Conservation (phyloP, 1,140 invertebrate genomes). For the Trachymyrmex septentrionalis region DNA sequence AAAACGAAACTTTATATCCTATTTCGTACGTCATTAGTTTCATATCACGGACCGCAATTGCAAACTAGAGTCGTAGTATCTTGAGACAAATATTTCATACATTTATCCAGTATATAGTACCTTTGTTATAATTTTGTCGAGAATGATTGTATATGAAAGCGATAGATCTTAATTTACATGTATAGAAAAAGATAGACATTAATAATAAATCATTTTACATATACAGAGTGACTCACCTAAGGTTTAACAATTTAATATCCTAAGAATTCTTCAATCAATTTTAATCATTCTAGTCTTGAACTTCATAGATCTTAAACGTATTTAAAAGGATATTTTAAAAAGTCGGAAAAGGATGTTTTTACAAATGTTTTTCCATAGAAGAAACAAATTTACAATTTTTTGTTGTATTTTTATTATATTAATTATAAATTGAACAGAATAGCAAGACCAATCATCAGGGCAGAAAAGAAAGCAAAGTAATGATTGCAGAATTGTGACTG, state of each 20-base stretch:
- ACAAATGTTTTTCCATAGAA: no score
- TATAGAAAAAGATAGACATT: slow-evolving; percentile 69
- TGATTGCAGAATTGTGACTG: no score
- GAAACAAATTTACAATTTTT: no score
- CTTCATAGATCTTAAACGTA: neutral
- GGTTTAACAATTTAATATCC: neutral
- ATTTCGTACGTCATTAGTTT: neutral
- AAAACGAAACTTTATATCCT: neutral
- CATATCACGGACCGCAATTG: neutral
- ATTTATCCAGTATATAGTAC: neutral
- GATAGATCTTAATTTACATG: slow-evolving; percentile 65
- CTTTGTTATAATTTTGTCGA: slow-evolving; percentile 48
- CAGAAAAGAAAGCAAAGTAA: no score
- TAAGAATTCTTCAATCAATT: neutral
- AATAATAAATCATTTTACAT: slow-evolving; percentile 77
- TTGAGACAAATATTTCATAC: slow-evolving; percentile 26
- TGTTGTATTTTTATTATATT: no score
- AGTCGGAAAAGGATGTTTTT: no score
- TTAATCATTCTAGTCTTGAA: neutral
- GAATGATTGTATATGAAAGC: slow-evolving; percentile 38
- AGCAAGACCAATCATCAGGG: no score
- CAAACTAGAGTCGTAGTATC: neutral
- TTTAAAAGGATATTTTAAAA: neutral
- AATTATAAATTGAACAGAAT: no score
- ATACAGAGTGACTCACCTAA: neutral